phyloP scores from a whole-genome alignment of 2,113 vertebrate species.

The Platysteira castanea region DNA sequence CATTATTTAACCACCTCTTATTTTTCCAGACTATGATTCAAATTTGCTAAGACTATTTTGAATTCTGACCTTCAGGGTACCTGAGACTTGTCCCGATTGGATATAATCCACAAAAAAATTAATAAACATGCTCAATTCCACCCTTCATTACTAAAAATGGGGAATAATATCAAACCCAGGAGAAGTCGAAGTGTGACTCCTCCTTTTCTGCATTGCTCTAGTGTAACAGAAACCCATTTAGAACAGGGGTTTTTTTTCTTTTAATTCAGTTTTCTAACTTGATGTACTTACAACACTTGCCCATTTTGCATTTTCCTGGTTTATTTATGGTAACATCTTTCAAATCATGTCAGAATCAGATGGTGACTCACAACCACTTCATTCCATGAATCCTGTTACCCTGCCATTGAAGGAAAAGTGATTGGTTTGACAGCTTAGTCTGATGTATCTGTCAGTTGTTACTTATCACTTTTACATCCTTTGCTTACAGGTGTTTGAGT shows the following conservation, averaged over 20 bases:
- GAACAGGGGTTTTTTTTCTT: background rate
- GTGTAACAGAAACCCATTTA: background rate
- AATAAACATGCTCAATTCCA: background rate
- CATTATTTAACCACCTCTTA: background rate
- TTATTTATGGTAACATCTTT: constrained; percentile 18
- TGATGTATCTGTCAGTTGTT: constrained; percentile 38
- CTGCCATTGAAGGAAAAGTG: background rate
- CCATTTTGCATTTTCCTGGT: background rate
- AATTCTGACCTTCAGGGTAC: background rate
- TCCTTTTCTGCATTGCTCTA: background rate
- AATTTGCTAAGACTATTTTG: background rate
- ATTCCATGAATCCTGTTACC: background rate
- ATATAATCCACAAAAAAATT: background rate
- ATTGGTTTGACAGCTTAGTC: constrained; percentile 27
- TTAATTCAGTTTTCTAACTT: background rate
- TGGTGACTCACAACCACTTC: constrained; percentile 22
- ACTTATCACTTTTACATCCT: constrained; percentile 37
- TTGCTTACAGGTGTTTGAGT: constrained; percentile 39
- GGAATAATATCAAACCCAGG: background rate
- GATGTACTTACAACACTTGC: background rate
- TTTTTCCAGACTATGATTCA: background rate
- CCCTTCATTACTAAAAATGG: background rate
- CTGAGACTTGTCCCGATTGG: rapidly evolving
- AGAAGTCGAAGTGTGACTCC: background rate
- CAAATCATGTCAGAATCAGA: constrained; percentile 24